These are phyloP conservation scores for Ascidia mentula DNA, from an alignment of 23 tunicate species.

Conservation along the genomic window DNA sequence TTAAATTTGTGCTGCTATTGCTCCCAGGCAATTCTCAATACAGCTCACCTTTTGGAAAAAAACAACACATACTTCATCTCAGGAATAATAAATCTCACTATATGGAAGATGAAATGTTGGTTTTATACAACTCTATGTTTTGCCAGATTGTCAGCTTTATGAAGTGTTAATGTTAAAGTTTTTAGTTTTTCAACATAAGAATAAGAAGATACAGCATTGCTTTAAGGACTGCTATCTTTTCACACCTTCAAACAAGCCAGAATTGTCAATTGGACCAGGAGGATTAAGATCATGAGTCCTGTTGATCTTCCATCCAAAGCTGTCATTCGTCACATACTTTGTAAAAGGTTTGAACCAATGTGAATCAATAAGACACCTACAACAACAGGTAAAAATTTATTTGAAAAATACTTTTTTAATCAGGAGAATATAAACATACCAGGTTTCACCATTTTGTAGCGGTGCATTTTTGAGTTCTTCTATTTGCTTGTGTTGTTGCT, in stretches of 20 bases:
- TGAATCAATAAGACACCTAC: slow-evolving; percentile 55
- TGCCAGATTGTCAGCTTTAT: too few relatives aligned
- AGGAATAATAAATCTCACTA: too few relatives aligned
- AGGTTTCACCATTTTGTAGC: not conserved
- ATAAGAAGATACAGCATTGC: too few relatives aligned
- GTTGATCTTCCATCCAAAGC: not conserved
- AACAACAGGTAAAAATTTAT: too few relatives aligned
- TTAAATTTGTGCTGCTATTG: too few relatives aligned
- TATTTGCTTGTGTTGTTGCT: not conserved
- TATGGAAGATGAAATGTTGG: too few relatives aligned
- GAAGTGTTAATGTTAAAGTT: too few relatives aligned
- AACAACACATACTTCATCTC: too few relatives aligned
- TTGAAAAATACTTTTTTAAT: too few relatives aligned
- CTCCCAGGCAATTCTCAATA: too few relatives aligned
- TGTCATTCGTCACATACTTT: slow-evolving; percentile 29
- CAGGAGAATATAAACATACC: not conserved
- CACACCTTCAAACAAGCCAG: slow-evolving; percentile 29
- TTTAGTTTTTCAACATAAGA: too few relatives aligned
- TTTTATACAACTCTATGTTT: too few relatives aligned
- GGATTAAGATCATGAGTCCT: not conserved
- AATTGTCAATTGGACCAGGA: slow-evolving; percentile 80
- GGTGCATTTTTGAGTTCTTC: not conserved
- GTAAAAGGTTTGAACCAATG: slow-evolving; percentile 61
- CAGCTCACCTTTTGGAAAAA: not conserved
- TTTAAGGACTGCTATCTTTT: not conserved